Evolutionary conservation across 2,113 vertebrate species (phyloP).

Genomic region (Phoxinus phoxinus): DNA sequence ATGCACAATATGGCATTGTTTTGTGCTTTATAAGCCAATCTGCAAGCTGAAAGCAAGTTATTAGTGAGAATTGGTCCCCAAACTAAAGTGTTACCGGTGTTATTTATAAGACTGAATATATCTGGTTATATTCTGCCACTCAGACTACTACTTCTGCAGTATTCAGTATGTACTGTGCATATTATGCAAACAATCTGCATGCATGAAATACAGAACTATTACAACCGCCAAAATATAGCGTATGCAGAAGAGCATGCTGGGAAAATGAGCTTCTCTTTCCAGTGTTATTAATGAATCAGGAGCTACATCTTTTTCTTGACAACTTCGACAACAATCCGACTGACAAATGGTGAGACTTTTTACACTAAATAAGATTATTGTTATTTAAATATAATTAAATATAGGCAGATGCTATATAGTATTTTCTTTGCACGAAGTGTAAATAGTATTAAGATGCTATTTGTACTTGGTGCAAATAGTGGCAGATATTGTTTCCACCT

Average conservation of each 20-base stretch:
- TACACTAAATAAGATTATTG: not conserved
- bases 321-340: too few relatives aligned
- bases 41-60: too few relatives aligned
- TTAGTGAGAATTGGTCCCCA: too few relatives aligned
- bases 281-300: too few relatives aligned
- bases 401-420: too few relatives aligned
- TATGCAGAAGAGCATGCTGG: not conserved
- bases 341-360: not conserved
- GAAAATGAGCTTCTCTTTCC: not conserved
- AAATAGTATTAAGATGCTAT: too few relatives aligned
- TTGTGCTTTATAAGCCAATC: too few relatives aligned
- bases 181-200: not conserved
- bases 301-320: not conserved
- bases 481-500: too few relatives aligned
- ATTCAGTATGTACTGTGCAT: not conserved
- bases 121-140: not conserved
- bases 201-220: not conserved
- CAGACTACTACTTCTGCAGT: not conserved
- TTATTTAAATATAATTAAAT: not conserved
- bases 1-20: too few relatives aligned
- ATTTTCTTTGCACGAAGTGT: too few relatives aligned
- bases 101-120: not conserved
- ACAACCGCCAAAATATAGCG: not conserved
- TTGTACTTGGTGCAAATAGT: too few relatives aligned
- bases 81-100: too few relatives aligned